Evolutionary conservation across 1,140 invertebrate genomes (phyloP).

Genomic region (Orchestia grillus): DNA sequence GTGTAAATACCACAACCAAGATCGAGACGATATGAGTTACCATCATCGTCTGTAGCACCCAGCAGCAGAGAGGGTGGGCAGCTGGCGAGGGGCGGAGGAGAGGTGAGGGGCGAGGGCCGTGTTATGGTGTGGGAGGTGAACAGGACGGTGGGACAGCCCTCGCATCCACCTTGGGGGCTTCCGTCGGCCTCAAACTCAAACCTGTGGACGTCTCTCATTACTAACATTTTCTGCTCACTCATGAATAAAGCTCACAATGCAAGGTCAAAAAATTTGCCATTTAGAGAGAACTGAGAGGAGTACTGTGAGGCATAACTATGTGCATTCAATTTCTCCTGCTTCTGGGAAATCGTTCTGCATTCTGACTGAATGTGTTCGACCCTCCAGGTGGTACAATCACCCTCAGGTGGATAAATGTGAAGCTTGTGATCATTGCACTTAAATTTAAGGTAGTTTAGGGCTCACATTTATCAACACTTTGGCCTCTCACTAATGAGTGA

Average conservation of each 20-base stretch:
- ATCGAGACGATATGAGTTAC: not conserved
- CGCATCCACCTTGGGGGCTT: not conserved
- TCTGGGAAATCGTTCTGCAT: not conserved
- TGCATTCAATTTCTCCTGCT: not conserved
- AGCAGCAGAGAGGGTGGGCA: slow-evolving; percentile 31
- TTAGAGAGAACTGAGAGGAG: too few species aligned
- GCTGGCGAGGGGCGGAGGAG: slow-evolving; percentile 29
- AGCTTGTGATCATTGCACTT: too few species aligned
- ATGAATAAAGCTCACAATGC: not conserved
- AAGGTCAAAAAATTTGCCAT: not conserved
- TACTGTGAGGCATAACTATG: not conserved
- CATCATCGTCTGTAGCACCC: slow-evolving; percentile 15
- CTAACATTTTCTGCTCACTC: not conserved
- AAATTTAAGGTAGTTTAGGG: too few species aligned
- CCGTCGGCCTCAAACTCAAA: slow-evolving; percentile 65
- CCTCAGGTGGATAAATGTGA: not conserved
- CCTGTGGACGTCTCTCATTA: not conserved
- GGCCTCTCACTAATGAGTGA: not conserved
- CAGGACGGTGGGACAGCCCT: slow-evolving; percentile 3
- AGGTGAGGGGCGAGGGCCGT: slow-evolving; percentile 5
- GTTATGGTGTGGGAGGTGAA: slow-evolving; percentile 37
- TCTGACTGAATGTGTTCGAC: not conserved
- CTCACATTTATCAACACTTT: too few species aligned
- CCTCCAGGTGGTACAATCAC: not conserved
- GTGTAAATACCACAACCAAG: too few species aligned